Percentiles rank a stretch among this genome's conserved stretches.
Evolutionary conservation across 2,113 vertebrate species (phyloP).

Genomic region (Chionis minor): DNA sequence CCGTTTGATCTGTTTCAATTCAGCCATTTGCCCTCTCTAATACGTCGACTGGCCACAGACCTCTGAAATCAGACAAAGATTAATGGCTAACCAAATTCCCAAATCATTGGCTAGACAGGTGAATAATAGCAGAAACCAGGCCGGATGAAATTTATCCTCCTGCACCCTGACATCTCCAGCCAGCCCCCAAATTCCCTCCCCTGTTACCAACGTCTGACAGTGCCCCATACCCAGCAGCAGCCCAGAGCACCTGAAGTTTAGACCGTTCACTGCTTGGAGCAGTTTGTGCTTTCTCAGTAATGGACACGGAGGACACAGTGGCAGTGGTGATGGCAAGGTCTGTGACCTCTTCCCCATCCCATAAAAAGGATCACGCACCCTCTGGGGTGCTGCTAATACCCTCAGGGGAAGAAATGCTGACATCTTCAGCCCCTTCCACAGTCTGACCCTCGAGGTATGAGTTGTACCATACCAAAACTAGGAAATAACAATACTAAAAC

Average conservation of each 20-base stretch:
- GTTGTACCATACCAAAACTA: not conserved
- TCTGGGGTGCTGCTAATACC: not conserved
- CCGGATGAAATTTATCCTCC: not conserved
- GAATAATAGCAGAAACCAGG: not conserved
- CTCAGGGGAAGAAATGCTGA: not conserved
- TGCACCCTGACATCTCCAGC: not conserved
- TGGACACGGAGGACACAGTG: accelerated
- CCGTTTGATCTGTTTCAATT: not conserved
- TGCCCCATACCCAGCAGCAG: not conserved
- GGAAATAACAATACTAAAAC: not conserved
- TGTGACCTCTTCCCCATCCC: not conserved
- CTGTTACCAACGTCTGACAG: accelerated
- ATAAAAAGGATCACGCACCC: not conserved
- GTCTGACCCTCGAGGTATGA: not conserved
- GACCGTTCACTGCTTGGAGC: not conserved
- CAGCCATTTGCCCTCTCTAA: not conserved
- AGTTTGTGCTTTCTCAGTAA: not conserved
- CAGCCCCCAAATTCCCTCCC: not conserved
- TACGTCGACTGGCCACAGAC: not conserved
- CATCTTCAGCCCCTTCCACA: not conserved
- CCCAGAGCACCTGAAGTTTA: not conserved
- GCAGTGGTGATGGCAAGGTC: not conserved
- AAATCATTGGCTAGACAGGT: accelerated
- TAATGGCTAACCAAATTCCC: not conserved
- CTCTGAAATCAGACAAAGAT: not conserved